Conservation (phyloP, 2,113 vertebrate species). For the Pteropus alecto region DNA sequence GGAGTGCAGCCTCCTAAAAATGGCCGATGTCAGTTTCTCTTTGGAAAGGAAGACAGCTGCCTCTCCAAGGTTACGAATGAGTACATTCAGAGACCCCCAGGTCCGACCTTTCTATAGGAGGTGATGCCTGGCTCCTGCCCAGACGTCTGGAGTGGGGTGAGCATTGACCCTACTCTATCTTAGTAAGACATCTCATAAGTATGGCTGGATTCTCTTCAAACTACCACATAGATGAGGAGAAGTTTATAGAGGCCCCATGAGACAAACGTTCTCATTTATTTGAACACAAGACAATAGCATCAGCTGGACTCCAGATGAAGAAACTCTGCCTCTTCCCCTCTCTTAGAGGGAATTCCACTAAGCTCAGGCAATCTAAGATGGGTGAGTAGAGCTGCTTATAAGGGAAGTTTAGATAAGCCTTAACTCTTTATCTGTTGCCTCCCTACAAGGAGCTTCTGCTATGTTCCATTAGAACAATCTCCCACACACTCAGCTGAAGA, state of each 20-base stretch:
- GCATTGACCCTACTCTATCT: neutral
- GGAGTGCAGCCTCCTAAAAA: neutral
- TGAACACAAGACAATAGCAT: neutral
- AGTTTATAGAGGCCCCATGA: neutral
- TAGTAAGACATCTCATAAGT: neutral
- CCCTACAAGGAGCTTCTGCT: neutral
- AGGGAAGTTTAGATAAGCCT: neutral
- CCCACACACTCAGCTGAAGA: neutral
- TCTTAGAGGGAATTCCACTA: neutral
- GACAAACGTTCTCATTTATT: neutral
- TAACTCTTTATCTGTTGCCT: neutral
- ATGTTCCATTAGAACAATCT: neutral
- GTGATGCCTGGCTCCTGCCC: neutral
- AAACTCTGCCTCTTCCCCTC: neutral
- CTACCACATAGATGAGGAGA: accelerated
- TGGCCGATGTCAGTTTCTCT: neutral
- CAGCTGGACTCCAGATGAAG: neutral
- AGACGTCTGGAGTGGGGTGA: neutral
- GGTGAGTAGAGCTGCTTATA: neutral
- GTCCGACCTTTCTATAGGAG: neutral
- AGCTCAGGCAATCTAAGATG: neutral
- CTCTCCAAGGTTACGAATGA: neutral
- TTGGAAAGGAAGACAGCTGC: neutral
- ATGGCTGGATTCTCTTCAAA: neutral
- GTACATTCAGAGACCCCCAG: neutral